Percentiles rank a stretch among this genome's conserved stretches.
phyloP scores from a whole-genome alignment of 2,888 invertebrate species.

The Tipula lateralis region DNA sequence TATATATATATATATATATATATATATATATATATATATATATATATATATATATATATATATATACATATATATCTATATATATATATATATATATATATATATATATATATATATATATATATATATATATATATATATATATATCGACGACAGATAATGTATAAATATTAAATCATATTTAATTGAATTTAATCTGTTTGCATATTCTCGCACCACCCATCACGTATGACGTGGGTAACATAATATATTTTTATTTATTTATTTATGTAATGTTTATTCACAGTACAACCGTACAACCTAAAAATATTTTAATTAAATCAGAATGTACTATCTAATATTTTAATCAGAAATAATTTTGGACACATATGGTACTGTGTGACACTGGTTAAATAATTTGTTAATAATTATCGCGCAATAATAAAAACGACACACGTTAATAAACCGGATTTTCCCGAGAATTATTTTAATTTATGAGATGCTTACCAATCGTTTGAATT shows the following conservation, averaged over 20 bases:
- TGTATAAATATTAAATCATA: not conserved
- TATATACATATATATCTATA: not conserved
- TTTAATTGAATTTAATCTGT: not conserved
- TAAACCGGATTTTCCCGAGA: not conserved
- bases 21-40: not conserved
- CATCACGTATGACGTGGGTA: not conserved
- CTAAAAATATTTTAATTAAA: constrained; percentile 6
- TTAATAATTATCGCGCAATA: not conserved
- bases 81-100: too few species aligned
- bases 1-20: not conserved
- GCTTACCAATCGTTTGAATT: not conserved
- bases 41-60: not conserved
- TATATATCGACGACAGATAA: not conserved
- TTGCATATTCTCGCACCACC: not conserved
- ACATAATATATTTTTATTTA: not conserved
- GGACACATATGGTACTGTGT: not conserved
- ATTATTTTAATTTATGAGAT: not conserved
- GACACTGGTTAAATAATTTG: too few species aligned
- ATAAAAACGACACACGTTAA: not conserved
- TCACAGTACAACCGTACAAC: not conserved
- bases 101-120: too few species aligned
- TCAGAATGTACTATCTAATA: too few species aligned
- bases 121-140: too few species aligned
- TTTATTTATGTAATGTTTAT: not conserved
- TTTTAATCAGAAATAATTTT: too few species aligned